Conservation (phyloP, 2,888 invertebrate genomes). For the Amphipoea lucens region DNA sequence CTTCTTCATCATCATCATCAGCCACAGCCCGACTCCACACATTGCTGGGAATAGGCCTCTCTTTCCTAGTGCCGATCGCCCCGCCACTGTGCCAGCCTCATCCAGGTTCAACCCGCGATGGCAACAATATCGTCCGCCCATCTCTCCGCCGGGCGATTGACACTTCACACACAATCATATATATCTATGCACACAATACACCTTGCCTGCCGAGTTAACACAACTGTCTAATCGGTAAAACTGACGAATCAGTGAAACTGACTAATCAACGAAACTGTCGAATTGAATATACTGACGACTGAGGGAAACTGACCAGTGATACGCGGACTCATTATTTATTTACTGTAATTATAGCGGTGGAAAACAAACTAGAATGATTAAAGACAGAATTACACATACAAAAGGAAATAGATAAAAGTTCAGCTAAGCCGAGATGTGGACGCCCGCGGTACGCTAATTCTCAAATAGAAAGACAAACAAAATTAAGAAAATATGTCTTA, state of each 20-base stretch:
- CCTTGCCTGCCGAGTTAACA: background rate
- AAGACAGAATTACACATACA: background rate
- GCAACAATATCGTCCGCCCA: background rate
- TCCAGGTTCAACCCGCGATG: background rate
- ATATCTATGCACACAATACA: too few relatives aligned
- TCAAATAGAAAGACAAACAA: background rate
- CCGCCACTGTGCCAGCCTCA: background rate
- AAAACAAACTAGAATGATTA: background rate
- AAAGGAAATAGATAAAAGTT: background rate
- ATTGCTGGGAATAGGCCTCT: background rate
- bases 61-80: too few relatives aligned
- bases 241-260: too few relatives aligned
- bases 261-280: too few relatives aligned
- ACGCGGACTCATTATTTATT: background rate
- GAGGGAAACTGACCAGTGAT: too few relatives aligned
- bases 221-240: too few relatives aligned
- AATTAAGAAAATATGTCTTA: background rate
- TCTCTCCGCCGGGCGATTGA: background rate
- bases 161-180: background rate
- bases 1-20: background rate
- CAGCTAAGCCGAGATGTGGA: background rate
- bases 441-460: background rate
- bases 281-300: too few relatives aligned
- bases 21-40: background rate
- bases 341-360: too few relatives aligned